Base-by-base conservation (phyloP, 2,797 vertebrate genomes). In the Oryzias dopingdopingensis region DNA sequence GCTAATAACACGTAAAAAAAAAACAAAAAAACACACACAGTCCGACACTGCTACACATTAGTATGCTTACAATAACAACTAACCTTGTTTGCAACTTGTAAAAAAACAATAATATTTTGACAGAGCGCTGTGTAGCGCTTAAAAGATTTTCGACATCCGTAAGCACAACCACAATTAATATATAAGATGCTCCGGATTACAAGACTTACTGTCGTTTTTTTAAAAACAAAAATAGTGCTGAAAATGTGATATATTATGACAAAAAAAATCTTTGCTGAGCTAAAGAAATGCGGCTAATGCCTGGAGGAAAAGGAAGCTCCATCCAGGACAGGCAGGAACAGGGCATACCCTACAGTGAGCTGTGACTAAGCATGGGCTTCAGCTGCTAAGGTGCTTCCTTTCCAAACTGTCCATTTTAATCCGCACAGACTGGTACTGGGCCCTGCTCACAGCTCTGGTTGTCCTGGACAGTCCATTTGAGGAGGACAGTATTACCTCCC, bases 401-500 rank as follows among this genome's bases (percentile, higher is more conserved):
- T 65, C 49, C 48, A 67, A 72, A 62, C 77, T 62, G 61, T 42
- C 65, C 53, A 37, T 52, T 77, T 68, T 79, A 67, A 77, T 81
- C 65, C 59, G 54, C 60, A 61, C 52, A 65, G 53, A 61, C 68
- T 77, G 73, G 69, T 72, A 70, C 56, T 55, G 41, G 58, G 49
- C 72, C 88, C 67, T 68, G 62, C 73, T 86, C 86, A 82, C 66
- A 47, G 55, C 77, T 62, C 62, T 59, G 46, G 49, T 59, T 52
- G 44, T 69, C 77, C 80, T 76, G 80, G 77, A 52, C 42, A 67
- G 63, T 72, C 59, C 58, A 68, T 49, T 10, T 56, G 67, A 81
- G 77, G 65, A 79, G 76, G 80, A 74, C 76, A 70, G 61, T 73
- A 84, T 79, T 82, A 84, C 82, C 86, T 76, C 77, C 67, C 73